Evolutionary conservation across 2,888 invertebrate species (phyloP).

Genomic region (Rotaria magnacalcarata): DNA sequence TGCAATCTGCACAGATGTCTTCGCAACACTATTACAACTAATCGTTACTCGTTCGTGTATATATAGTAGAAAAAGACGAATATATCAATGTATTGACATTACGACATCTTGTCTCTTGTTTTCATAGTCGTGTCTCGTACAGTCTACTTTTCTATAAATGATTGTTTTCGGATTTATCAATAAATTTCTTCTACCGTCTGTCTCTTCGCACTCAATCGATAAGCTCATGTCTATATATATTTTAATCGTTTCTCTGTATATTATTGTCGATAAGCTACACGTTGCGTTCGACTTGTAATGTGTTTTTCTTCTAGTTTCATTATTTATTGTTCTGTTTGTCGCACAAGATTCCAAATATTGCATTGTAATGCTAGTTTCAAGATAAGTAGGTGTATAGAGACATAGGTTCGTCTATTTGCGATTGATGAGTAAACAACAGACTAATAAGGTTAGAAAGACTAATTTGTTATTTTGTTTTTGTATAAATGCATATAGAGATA

Average conservation of each 20-base stretch:
- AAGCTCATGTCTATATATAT: conserved; percentile 1
- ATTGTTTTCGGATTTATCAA: conserved; percentile 25
- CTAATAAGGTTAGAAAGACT: neutral
- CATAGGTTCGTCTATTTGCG: neutral
- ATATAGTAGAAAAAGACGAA: neutral
- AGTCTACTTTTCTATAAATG: conserved; percentile 1
- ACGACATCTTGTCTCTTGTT: conserved; percentile 13
- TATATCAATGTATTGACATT: conserved; percentile 1
- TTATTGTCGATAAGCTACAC: neutral
- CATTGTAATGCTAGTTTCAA: neutral
- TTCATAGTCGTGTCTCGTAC: neutral
- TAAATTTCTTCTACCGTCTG: neutral
- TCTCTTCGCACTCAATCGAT: neutral
- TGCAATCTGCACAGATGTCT: neutral
- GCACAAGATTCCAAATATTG: neutral
- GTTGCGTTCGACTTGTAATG: neutral
- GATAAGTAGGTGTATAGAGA: neutral
- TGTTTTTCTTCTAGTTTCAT: neutral
- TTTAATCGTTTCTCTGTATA: neutral
- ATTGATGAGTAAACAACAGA: conserved; percentile 4
- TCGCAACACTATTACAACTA: conserved; percentile 6
- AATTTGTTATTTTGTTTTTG: neutral
- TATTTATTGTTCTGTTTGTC: neutral
- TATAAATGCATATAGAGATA: neutral
- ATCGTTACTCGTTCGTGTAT: neutral